Evolutionary conservation across 1,140 invertebrate species (phyloP).

Genomic region (Drosophila pallidifrons): DNA sequence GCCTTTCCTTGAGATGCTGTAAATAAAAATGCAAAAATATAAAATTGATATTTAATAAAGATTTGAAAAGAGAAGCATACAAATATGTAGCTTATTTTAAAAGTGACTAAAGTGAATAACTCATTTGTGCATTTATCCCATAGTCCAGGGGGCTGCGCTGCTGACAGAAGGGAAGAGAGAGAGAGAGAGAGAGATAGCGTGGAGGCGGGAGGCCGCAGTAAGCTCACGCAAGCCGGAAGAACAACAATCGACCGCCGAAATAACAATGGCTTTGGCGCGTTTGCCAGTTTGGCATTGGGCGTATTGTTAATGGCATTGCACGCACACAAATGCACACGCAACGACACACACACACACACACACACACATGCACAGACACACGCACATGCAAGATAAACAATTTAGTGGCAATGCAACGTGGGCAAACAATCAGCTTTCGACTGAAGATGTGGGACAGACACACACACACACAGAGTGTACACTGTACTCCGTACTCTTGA

Average conservation of each 20-base stretch:
- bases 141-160: too few species aligned
- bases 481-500: too few species aligned
- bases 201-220: constrained; percentile 46
- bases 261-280: constrained; percentile 82
- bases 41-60: too few species aligned
- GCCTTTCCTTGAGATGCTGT: too few species aligned
- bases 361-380: constrained; percentile 42
- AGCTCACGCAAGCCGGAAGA: constrained; percentile 82
- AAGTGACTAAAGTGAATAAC: too few species aligned
- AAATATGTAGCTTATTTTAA: too few species aligned
- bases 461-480: neutral
- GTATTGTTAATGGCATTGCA: constrained; percentile 81
- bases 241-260: constrained; percentile 81
- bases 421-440: constrained; percentile 70
- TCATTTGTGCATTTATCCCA: too few species aligned
- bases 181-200: too few species aligned
- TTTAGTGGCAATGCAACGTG: constrained; percentile 77
- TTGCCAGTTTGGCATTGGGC: constrained; percentile 79
- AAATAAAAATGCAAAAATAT: too few species aligned
- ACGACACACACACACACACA: constrained; percentile 44
- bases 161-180: neutral
- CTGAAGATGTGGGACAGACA: constrained; percentile 29
- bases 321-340: constrained; percentile 47
- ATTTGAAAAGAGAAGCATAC: too few species aligned
- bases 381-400: constrained; percentile 66